Evolutionary conservation across 2,797 vertebrate species (phyloP).

Genomic region (Hybognathus amarus): DNA sequence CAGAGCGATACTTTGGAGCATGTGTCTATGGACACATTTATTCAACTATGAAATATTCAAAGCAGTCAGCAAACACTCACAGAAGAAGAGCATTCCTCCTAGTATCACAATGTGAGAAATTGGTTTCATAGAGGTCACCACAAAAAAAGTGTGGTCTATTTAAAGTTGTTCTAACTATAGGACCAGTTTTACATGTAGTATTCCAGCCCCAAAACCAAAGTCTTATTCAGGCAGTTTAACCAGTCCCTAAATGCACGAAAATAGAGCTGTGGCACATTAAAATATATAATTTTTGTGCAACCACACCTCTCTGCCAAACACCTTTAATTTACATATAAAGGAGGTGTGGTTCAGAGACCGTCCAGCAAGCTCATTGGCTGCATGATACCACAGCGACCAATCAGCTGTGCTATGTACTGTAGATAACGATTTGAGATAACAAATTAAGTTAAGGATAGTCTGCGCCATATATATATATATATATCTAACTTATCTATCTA

Average conservation of each 20-base stretch:
- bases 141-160: not conserved
- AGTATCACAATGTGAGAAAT: constrained; percentile 39
- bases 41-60: constrained; percentile 60
- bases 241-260: not conserved
- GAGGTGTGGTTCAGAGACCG: no score
- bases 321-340: no score
- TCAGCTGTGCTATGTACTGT: no score
- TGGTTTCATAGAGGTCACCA: constrained; percentile 1
- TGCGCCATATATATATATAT: no score
- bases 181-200: not conserved
- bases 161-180: constrained; percentile 1
- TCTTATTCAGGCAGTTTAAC: not conserved
- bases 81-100: constrained; percentile 23
- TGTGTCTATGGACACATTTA: constrained; percentile 54
- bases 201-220: not conserved
- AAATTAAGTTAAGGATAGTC: no score
- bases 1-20: constrained; percentile 56
- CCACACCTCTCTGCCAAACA: no score
- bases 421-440: no score
- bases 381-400: no score
- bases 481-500: no score
- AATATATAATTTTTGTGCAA: no score
- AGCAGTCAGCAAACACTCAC: constrained; percentile 41
- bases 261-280: not conserved
- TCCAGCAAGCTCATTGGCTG: no score